Base-by-base conservation (phyloP, 35 echinoderm and acorn worm genomes). In the Apostichopus parvimensis region DNA sequence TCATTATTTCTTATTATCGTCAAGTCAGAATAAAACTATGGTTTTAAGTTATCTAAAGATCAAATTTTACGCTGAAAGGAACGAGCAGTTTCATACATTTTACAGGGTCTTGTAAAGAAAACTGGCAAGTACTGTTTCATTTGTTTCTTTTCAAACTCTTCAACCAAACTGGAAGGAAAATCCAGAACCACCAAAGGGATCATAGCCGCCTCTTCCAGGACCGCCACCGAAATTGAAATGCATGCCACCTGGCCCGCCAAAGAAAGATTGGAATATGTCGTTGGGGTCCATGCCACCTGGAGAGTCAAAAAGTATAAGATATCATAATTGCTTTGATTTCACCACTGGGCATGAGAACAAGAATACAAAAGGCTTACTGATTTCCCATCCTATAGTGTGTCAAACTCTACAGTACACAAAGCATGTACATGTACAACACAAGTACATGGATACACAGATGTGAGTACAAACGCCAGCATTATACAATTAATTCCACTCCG, bases 221-320 rank as follows among this genome's bases (percentile, higher is more conserved):
- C 95, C 92, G 13, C 45, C 18, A n/a, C 87, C 83, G 24, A 94
- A 95, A 8, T 61, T 55, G 85, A 93, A 94, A 88, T 68, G 86
- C 60, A 88, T 72, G 26, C 96, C 95, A 53, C 85, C 77, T 11
- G 92, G 86, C 8, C 86, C 94, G 6, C 96, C 93, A 70, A 98
- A 98, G 82, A 98, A 98, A 23, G 94, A 92, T 79, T 93, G 92
- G 93, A 98, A 98, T 61, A 98, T 93, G 90, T 95, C 92, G 82
- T 94, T 91, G 24, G 96, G 89, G 92, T 98, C 96, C 87, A 98
- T 95, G 87, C 87, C 88, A 79, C 18, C 20, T 22, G 61, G 71
- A 65, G 78, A 88, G 60, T 18, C 12, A 90, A 90, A 53, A 1
- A 93, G 66, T 83, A 45, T 21, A 56, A 62, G 53, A 94, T 45